Base-by-base conservation (phyloP, 2,113 vertebrate genomes). In the Oenanthe oenanthe region DNA sequence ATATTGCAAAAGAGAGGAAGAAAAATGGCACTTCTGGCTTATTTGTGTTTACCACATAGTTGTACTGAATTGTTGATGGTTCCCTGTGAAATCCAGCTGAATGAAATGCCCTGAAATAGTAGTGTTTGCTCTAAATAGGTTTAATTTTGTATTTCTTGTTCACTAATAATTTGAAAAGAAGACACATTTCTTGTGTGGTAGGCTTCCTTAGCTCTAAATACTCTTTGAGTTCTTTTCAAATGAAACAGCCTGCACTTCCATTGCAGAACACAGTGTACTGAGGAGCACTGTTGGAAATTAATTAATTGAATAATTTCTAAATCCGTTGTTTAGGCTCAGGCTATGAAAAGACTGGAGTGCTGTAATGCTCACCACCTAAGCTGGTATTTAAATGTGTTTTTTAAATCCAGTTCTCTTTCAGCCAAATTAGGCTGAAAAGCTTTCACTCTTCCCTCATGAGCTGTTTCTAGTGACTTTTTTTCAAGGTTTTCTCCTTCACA, bases 71-170 rank as follows among this genome's bases (percentile, higher is more conserved):
- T 90, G 58, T 45, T 84, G 83, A 92, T 32, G 32, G 28, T 60
- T 77, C 29, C 71, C 68, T 85, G 47, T 94, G 85, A 94, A 95
- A 94, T 88, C 36, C 48, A 73, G 9, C 26, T 86, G 88, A 95
- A 95, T 91, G 18, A 91, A 96, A 84, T 94, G 88, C 31, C 68
- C 92, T 92, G 47, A 40, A 96, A 94, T 88, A 71, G 72, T 77
- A 80, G 72, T 60, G 31, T 63, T 93, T 93, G 17, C 16, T 93
- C 88, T 62, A 93, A 85, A 92, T 61, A 57, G 58, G 6, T 85
- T 93, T 88, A 51, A 86, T 93, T 92, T 71, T 2, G 0, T 71
- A 12, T 71, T 91, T 86, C 60, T 92, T 93, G 50, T 84, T 74
- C 63, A 51, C 51, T 86, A 74, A 83, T 86, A 88, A 80, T 71